Evolutionary conservation across 2,888 invertebrate genomes (phyloP).

Genomic region (Drosophila longiperda): DNA sequence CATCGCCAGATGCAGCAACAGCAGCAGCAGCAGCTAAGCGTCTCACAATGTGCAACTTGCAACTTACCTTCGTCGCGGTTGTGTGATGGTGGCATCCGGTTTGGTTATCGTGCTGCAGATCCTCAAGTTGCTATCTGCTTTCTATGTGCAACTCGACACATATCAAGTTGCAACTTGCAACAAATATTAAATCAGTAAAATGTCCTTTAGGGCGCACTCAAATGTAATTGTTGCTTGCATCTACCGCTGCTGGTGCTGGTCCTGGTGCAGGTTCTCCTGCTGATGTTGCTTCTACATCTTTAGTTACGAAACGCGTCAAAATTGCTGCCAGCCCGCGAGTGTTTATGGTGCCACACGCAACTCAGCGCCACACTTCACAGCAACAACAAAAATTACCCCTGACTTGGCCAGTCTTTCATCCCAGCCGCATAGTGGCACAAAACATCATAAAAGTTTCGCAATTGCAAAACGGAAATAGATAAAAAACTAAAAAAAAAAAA

Average conservation of each 20-base stretch:
- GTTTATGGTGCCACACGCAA: slow-evolving; percentile 59
- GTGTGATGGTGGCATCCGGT: slow-evolving; percentile 20
- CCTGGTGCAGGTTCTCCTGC: slow-evolving; percentile 24
- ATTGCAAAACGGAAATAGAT: no score
- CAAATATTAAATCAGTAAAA: slow-evolving; percentile 78
- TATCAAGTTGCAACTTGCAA: slow-evolving; percentile 78
- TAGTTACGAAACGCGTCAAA: slow-evolving; percentile 68
- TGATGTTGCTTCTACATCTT: slow-evolving; percentile 54
- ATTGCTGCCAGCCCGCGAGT: slow-evolving; percentile 72
- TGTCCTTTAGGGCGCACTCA: slow-evolving; percentile 77
- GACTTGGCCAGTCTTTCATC: slow-evolving; percentile 1
- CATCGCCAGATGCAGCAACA: neutral
- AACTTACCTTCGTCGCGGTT: slow-evolving; percentile 1
- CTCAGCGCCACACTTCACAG: slow-evolving; percentile 5
- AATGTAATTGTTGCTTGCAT: slow-evolving; percentile 71
- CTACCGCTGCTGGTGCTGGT: neutral
- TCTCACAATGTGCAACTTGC: slow-evolving; percentile 16
- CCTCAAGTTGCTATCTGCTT: slow-evolving; percentile 45
- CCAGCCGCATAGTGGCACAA: slow-evolving; percentile 40
- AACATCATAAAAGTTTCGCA: neutral
- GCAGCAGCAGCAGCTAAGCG: slow-evolving; percentile 26
- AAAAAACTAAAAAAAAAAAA: no score
- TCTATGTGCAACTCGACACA: slow-evolving; percentile 70
- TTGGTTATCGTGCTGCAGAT: slow-evolving; percentile 31
- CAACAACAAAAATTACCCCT: neutral